These are phyloP conservation scores for Brevimyrus niger DNA, from an alignment of 2,113 vertebrate species.

Conservation along the genomic window DNA sequence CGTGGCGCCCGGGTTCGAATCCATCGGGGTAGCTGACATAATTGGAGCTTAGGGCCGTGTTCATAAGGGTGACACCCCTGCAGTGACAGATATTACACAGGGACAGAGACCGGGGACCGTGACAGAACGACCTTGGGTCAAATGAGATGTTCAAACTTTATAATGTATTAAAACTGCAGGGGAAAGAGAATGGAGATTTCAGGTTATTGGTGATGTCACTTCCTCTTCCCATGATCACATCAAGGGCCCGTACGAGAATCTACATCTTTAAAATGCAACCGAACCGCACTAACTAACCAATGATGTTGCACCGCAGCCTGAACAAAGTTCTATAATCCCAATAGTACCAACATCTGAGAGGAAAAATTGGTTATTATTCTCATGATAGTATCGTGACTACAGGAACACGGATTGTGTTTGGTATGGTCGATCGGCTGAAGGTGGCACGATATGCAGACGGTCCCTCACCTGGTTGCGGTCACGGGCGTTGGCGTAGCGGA, in stretches of 20 bases:
- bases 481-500: conserved; percentile 90
- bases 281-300: neutral
- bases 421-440: neutral
- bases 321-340: neutral
- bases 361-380: neutral
- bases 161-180: neutral
- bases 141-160: neutral
- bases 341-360: neutral
- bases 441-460: neutral
- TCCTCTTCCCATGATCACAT: neutral
- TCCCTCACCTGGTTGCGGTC: conserved; percentile 59
- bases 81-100: neutral
- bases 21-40: neutral
- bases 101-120: neutral
- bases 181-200: neutral
- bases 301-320: neutral
- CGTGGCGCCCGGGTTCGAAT: neutral
- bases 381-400: neutral
- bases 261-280: neutral
- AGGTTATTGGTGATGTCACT: neutral
- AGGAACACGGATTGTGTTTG: neutral
- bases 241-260: neutral
- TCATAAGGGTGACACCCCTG: neutral
- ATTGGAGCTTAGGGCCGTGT: neutral
- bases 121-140: neutral